Conservation (phyloP, 2,888 invertebrate genomes). For the Cyclophora albipunctata region DNA sequence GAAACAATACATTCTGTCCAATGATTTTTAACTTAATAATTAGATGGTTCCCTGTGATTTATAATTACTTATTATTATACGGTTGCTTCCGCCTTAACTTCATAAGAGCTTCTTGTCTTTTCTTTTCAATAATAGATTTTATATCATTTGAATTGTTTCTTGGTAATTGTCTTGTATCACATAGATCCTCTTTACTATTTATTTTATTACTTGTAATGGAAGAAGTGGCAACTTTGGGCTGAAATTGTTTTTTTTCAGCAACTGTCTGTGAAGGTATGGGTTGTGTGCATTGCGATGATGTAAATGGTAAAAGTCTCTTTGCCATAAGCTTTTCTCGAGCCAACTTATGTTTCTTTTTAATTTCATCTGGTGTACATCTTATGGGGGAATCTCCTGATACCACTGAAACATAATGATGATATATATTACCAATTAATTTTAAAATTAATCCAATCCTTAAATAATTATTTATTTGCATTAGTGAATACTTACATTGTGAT, state of each 20-base stretch:
- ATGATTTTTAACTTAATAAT: conserved; percentile 10
- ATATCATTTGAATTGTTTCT: conserved; percentile 29
- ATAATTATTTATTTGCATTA: neutral
- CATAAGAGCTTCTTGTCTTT: conserved; percentile 65
- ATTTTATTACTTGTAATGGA: conserved; percentile 1
- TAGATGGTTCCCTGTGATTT: no score
- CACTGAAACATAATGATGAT: conserved; percentile 17
- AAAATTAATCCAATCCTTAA: no score
- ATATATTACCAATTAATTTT: no score
- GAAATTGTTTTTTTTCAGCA: conserved; percentile 27
- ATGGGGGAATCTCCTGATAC: conserved; percentile 52
- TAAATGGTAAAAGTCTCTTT: conserved; percentile 63
- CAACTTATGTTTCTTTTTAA: conserved; percentile 75
- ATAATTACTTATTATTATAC: no score
- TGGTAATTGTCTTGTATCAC: conserved; percentile 2
- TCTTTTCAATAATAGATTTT: conserved; percentile 59
- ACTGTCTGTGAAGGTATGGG: conserved; percentile 7
- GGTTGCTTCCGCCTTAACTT: conserved; percentile 54
- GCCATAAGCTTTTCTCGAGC: conserved; percentile 76
- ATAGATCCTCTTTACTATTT: conserved; percentile 6
- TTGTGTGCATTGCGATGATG: conserved; percentile 36
- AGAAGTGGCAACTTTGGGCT: conserved; percentile 38
- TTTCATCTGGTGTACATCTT: conserved; percentile 75
- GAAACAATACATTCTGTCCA: conserved; percentile 9
- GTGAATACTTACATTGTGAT: conserved; percentile 26